Percentiles rank a stretch among this genome's conserved stretches.
Conservation (phyloP, 2,888 invertebrate species). For the Philereme transversata region DNA sequence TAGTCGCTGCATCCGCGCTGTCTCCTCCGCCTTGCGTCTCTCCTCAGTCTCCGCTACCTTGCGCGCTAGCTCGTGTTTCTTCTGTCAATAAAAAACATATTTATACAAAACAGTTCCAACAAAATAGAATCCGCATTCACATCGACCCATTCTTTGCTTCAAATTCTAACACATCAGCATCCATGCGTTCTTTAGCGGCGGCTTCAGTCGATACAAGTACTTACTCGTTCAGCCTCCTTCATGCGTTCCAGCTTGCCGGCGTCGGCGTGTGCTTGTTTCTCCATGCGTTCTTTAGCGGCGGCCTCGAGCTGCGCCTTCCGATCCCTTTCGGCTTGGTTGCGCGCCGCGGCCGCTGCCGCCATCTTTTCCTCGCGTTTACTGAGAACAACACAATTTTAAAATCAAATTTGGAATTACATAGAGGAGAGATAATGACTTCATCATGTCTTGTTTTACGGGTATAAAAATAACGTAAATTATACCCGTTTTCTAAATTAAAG, state of each 20-base stretch:
- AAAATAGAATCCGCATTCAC: too few relatives aligned
- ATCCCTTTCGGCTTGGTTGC: constrained; percentile 61
- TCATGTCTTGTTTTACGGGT: too few relatives aligned
- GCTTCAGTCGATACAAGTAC: constrained; percentile 37
- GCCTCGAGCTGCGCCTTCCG: constrained; percentile 53
- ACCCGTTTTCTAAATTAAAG: too few relatives aligned
- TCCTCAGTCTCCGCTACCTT: constrained; percentile 76
- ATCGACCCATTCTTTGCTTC: too few relatives aligned
- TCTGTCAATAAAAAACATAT: constrained; percentile 45
- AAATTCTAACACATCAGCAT: too few relatives aligned
- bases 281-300: constrained; percentile 66
- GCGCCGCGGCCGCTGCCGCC: constrained; percentile 77
- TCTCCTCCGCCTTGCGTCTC: constrained; percentile 65
- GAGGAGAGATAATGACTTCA: too few relatives aligned
- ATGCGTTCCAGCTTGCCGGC: constrained; percentile 78
- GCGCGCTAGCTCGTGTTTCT: constrained; percentile 66
- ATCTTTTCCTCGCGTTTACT: constrained; percentile 83
- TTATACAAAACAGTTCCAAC: too few relatives aligned
- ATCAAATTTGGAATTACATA: too few relatives aligned
- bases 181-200: constrained; percentile 66
- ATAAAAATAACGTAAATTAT: too few relatives aligned
- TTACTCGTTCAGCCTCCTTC: constrained; percentile 70
- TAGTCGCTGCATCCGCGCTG: constrained; percentile 58
- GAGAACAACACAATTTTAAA: neutral
- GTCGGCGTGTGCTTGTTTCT: constrained; percentile 77